phyloP scores from a whole-genome alignment of 2,888 invertebrate species.

The Ectemnius continuus region DNA sequence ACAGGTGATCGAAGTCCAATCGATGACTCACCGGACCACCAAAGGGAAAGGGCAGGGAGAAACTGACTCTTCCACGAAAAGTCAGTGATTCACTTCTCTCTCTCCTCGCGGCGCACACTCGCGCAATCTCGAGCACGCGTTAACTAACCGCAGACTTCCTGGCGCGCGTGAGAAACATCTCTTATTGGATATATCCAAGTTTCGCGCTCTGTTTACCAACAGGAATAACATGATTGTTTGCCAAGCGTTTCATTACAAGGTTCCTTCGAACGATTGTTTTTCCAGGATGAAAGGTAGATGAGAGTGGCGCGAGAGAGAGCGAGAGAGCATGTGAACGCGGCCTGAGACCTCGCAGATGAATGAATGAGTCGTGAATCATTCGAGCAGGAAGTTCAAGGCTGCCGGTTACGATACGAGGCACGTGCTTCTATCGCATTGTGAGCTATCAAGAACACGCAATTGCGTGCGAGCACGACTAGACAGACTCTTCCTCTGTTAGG shows the following conservation, averaged over 20 bases:
- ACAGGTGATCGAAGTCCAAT: constrained; percentile 32
- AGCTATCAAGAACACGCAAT: constrained; percentile 58
- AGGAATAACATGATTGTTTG: neutral
- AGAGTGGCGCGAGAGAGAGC: too few species aligned
- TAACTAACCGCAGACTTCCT: constrained; percentile 5
- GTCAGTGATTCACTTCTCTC: constrained; percentile 46
- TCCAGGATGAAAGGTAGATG: neutral
- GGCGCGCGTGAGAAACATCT: neutral
- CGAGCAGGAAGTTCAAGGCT: constrained; percentile 63
- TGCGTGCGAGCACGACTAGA: constrained; percentile 23
- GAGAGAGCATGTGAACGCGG: too few species aligned
- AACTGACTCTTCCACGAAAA: constrained; percentile 22
- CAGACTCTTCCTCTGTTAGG: constrained; percentile 1
- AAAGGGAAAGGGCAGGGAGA: neutral
- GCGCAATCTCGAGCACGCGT: constrained; percentile 19
- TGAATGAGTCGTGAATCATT: constrained; percentile 63
- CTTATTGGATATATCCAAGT: neutral
- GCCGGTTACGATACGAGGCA: constrained; percentile 58
- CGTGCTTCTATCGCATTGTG: constrained; percentile 49
- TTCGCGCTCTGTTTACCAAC: constrained; percentile 6
- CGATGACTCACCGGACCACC: constrained; percentile 44
- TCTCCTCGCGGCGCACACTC: constrained; percentile 12
- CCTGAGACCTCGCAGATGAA: constrained; percentile 44
- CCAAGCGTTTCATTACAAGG: neutral
- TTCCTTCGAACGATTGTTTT: neutral